Percentiles rank a stretch among this genome's conserved stretches.
Evolutionary conservation across 2,113 vertebrate genomes (phyloP).

Genomic region (Donacobius atricapilla): DNA sequence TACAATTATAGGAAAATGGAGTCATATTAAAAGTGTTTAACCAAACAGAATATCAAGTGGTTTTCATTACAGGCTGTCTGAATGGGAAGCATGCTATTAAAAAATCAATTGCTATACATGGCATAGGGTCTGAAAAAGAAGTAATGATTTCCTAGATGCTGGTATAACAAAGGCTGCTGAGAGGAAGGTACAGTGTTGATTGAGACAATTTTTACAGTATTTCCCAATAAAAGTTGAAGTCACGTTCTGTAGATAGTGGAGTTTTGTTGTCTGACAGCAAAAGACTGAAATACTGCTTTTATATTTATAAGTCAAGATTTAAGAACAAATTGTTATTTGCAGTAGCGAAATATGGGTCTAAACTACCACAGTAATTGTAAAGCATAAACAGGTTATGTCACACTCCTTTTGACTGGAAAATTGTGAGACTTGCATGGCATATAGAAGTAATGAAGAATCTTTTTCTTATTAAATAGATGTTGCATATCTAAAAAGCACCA

Average conservation of each 20-base stretch:
- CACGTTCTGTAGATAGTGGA: neutral
- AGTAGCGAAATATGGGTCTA: neutral
- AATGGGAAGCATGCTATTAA: neutral
- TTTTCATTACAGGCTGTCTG: neutral
- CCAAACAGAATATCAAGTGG: neutral
- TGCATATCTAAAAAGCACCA: neutral
- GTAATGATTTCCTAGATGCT: neutral
- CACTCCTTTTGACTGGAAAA: neutral
- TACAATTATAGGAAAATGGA: neutral
- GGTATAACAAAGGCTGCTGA: neutral
- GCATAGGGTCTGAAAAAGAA: neutral
- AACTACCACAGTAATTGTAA: neutral
- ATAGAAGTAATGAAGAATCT: neutral
- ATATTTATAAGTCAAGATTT: neutral
- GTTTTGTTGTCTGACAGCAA: neutral
- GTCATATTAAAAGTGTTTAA: neutral
- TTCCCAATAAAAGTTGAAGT: neutral
- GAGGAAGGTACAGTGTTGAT: neutral
- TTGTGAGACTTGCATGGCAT: neutral
- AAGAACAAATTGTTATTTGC: neutral
- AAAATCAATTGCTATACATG: neutral
- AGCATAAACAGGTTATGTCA: neutral
- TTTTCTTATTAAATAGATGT: neutral
- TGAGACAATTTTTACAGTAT: neutral
- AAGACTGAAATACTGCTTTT: neutral